These are phyloP conservation scores for Hirudinaria manillensis DNA, from an alignment of 2,888 invertebrate genomes.

Conservation along the genomic window DNA sequence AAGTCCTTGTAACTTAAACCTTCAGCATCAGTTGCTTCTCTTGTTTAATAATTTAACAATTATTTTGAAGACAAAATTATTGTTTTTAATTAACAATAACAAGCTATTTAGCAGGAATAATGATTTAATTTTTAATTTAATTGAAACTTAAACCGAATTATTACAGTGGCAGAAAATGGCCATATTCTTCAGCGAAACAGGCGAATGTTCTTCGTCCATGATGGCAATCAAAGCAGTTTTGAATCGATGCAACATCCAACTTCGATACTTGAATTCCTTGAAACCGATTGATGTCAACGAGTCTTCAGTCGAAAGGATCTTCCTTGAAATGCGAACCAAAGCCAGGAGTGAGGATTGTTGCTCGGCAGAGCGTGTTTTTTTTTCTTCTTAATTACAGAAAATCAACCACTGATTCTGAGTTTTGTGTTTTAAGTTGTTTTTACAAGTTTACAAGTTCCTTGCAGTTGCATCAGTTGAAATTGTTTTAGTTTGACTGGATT, in stretches of 20 bases:
- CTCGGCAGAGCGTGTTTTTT: not conserved
- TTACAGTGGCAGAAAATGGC: constrained; percentile 16
- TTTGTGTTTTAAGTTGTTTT: not conserved
- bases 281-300: not conserved
- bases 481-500: too few species aligned
- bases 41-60: too few species aligned
- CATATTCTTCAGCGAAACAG: constrained; percentile 5
- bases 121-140: too few species aligned
- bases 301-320: not conserved
- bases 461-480: too few species aligned
- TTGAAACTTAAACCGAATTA: too few species aligned
- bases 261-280: not conserved
- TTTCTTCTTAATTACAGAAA: too few species aligned
- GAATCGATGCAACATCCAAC: not conserved
- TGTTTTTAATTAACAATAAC: too few species aligned
- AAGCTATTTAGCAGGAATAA: too few species aligned
- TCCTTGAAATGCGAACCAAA: not conserved
- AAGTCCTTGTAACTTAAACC: too few species aligned
- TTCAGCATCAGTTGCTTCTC: too few species aligned
- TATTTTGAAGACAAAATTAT: too few species aligned
- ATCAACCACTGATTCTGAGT: not conserved
- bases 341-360: constrained; percentile 19
- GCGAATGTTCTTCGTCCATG: constrained; percentile 20
- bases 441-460: too few species aligned
- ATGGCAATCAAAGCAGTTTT: not conserved